Base-by-base conservation (phyloP, 2,113 vertebrate species). In the Hoplias malabaricus region DNA sequence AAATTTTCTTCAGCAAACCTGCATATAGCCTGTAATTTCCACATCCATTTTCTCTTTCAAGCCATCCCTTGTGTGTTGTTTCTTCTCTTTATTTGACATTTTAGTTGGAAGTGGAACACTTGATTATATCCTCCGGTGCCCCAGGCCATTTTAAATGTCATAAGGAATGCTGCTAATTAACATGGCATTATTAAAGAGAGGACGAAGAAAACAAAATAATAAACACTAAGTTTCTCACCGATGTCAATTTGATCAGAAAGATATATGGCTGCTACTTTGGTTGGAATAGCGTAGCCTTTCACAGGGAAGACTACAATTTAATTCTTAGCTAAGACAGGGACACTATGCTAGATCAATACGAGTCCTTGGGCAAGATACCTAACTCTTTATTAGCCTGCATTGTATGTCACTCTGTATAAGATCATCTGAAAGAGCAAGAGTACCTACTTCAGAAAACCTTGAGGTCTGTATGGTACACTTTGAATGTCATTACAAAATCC, bases 121-220 rank as follows among this genome's bases (percentile, higher is more conserved):
- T 50, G 66, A 77, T 77, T 77, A 62, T 69, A 69, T 62, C 69
- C 81, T 78, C 67, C 33, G 10, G 48, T 77, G 80, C 70, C 72
- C 85, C 85, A 2, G 38, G 83, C 78, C 19, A 83, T 23, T 84
- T 88, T 79, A 90, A 92, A 92, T 91, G 90, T 90, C 89, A 92
- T 81, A 84, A 54, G 69, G 75, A 77, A 80, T 85, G 87, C 86
- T 85, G 89, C 87, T 92, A 92, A 92, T 92, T 90, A 87, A 86
- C 62, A 84, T 91, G 92, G 88, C 90, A 92, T 93, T 93, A 8
- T 77, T 79, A 80, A 87, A 84, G 82, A 77, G 54, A 67, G 78
- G 70, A 65, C 6, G 78, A 85, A 62, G 83, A 82, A 88, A 54
- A 23, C 61, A 23, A 53, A 36, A 14, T 31, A 53, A 59, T 66